Conservation (phyloP, 92 coral and sea anemone genomes). For the Scolanthus callimorphus region DNA sequence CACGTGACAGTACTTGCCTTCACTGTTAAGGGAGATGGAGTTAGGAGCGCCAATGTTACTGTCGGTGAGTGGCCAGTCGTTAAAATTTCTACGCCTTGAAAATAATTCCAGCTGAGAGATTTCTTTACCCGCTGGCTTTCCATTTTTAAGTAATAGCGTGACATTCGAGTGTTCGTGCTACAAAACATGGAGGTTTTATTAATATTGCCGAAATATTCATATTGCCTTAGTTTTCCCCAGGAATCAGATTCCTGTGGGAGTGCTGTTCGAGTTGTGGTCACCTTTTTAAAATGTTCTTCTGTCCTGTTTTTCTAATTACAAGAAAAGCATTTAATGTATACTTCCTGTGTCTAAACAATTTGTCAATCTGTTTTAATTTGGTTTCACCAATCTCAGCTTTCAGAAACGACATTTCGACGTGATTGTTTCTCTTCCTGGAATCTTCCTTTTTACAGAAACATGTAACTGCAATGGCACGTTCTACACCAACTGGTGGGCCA, state of each 20-base stretch:
- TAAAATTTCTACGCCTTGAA: not conserved
- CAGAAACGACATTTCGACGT: no score
- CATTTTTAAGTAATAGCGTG: not conserved
- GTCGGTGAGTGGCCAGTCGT: conserved; percentile 48
- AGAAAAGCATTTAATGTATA: no score
- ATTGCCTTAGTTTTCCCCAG: no score
- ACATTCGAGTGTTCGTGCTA: no score
- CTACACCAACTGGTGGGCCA: conserved; percentile 92
- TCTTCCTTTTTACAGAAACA: conserved; percentile 47
- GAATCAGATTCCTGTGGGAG: no score
- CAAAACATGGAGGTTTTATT: no score
- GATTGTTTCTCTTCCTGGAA: not conserved
- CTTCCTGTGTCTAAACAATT: no score
- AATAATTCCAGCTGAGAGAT: not conserved
- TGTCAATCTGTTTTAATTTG: no score
- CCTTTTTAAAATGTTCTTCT: no score
- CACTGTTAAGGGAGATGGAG: conserved; percentile 81
- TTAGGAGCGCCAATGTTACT: conserved; percentile 31
- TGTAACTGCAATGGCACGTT: conserved; percentile 79
- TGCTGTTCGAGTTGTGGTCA: no score
- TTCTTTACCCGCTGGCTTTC: not conserved
- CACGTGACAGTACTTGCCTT: conserved; percentile 68
- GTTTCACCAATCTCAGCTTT: not conserved
- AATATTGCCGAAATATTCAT: no score
- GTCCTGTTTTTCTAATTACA: no score